Evolutionary conservation across 2,113 vertebrate genomes (phyloP).

Genomic region (Cololabis saira): DNA sequence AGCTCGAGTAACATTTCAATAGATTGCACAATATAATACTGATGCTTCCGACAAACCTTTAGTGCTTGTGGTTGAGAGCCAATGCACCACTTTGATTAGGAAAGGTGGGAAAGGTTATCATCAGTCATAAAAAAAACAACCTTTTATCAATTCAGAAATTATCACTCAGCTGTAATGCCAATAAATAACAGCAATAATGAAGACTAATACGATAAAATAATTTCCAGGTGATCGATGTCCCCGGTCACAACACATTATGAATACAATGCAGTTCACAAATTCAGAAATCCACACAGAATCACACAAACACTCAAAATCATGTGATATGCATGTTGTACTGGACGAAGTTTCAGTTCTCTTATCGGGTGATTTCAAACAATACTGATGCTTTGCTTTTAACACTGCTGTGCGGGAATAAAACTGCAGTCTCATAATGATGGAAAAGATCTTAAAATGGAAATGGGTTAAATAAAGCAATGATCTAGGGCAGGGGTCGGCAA

Average conservation of each 20-base stretch:
- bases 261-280: slow-evolving; percentile 20
- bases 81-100: slow-evolving; percentile 50
- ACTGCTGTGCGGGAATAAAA: neutral
- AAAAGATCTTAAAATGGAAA: neutral
- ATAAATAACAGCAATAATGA: slow-evolving; percentile 71
- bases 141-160: slow-evolving; percentile 24
- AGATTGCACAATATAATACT: slow-evolving; percentile 79
- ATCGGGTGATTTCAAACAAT: slow-evolving; percentile 9
- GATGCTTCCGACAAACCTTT: slow-evolving; percentile 50
- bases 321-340: neutral
- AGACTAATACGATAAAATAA: slow-evolving; percentile 58
- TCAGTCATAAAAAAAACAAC: slow-evolving; percentile 48
- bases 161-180: slow-evolving; percentile 62
- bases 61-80: slow-evolving; percentile 46
- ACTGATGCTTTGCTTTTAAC: slow-evolving; percentile 19
- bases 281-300: slow-evolving; percentile 30
- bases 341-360: slow-evolving; percentile 6
- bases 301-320: slow-evolving; percentile 17
- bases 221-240: slow-evolving; percentile 35
- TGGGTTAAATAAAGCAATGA: slow-evolving; percentile 14
- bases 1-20: slow-evolving; percentile 72
- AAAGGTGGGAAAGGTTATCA: slow-evolving; percentile 16
- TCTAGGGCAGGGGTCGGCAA: no score
- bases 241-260: slow-evolving; percentile 32
- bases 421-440: neutral